Evolutionary conservation across 2,113 vertebrate species (phyloP).

Genomic region (Silurus glanis): DNA sequence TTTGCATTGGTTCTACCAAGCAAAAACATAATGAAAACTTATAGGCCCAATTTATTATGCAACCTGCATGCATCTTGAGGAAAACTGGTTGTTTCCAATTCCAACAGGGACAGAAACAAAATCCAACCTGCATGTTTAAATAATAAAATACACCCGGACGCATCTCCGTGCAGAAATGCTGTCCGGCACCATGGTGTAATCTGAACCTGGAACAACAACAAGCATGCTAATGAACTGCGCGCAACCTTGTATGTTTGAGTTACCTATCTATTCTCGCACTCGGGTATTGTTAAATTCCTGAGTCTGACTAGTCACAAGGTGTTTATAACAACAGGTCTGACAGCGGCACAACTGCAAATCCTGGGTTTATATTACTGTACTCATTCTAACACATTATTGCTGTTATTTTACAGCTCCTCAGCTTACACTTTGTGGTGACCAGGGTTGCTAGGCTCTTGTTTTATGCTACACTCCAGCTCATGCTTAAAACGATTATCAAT

Average conservation of each 20-base stretch:
- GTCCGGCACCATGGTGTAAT: not conserved
- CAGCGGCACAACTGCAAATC: not conserved
- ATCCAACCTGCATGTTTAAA: not conserved
- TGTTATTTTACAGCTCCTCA: not conserved
- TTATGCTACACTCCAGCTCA: not conserved
- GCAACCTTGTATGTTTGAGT: not conserved
- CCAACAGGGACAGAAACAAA: constrained; percentile 5
- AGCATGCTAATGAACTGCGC: not conserved
- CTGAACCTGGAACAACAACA: constrained; percentile 5
- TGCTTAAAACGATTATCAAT: not conserved
- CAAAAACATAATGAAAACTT: not conserved
- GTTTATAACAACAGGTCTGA: not conserved
- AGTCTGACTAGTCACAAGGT: not conserved
- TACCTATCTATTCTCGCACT: not conserved
- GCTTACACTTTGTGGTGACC: not conserved
- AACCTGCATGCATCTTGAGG: not conserved
- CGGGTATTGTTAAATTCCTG: not conserved
- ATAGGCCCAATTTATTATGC: not conserved
- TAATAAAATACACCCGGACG: constrained; percentile 13
- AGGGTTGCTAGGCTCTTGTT: not conserved
- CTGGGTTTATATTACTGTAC: not conserved
- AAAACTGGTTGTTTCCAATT: not conserved
- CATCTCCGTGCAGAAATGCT: not conserved
- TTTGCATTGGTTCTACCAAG: not conserved
- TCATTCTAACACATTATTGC: not conserved